These are phyloP conservation scores for Gulo gulo DNA, from an alignment of 2,113 vertebrate species.

Conservation along the genomic window DNA sequence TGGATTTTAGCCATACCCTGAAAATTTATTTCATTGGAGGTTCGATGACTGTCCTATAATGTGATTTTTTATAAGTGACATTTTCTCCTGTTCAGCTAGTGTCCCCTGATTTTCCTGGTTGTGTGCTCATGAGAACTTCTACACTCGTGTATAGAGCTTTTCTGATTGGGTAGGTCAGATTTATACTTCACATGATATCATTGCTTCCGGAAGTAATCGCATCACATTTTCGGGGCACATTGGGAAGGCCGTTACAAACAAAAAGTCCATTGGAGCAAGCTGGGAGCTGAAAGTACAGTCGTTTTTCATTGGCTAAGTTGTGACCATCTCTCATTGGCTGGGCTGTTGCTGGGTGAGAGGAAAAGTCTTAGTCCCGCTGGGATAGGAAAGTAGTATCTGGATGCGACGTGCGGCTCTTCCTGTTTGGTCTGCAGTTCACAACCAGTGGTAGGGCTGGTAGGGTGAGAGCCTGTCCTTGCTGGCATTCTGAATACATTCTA, in stretches of 20 bases:
- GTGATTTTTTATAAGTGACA: background rate
- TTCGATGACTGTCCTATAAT: background rate
- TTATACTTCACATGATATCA: background rate
- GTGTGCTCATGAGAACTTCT: background rate
- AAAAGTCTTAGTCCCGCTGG: background rate
- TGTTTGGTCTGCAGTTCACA: background rate
- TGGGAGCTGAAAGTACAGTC: background rate
- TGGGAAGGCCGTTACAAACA: background rate
- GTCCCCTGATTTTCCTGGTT: background rate
- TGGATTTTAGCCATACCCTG: conserved; percentile 14
- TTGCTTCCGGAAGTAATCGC: background rate
- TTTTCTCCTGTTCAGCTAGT: background rate
- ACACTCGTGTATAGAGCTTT: background rate
- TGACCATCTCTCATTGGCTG: background rate
- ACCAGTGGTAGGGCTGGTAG: background rate
- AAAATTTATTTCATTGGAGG: background rate
- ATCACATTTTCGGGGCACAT: background rate
- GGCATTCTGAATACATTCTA: background rate
- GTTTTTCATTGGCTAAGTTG: background rate
- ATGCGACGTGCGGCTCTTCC: background rate
- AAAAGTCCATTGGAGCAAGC: background rate
- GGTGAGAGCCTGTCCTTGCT: background rate
- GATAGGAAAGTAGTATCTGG: background rate
- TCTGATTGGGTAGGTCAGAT: background rate
- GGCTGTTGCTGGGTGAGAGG: background rate